Base-by-base conservation (phyloP, 2,888 invertebrate species). In the Hyles lineata region DNA sequence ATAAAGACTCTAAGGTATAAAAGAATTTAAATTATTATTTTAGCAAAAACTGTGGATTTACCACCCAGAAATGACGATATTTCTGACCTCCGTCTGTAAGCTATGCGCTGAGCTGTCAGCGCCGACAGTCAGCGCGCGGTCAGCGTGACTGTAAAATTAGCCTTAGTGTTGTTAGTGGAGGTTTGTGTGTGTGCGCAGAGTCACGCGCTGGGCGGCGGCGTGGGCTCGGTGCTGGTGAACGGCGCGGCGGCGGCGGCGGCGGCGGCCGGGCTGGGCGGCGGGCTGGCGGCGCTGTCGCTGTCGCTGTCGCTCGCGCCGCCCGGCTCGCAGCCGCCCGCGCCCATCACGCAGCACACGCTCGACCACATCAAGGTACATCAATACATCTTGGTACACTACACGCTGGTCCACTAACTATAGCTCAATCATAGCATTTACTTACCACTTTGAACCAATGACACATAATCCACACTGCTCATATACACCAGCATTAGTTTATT, bases 311-410 rank as follows among this genome's bases (percentile, higher is more conserved):
- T 98, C 83, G 97, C 96, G 83, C 96, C 97, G 82, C 96, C 97
- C 74, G 97, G 97, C 87, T 96, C 97, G 80, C 96, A 96, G 85
- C 96, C 97, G 78, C 96, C 96, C 82, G 95, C 96, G 79, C 96
- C 97, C 72, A 95, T 98, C 81, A 97, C 98, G 76, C 96, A 96
- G 79, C 98, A 98, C 92, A 95, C 98, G 85, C 95, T 98, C 82
- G 98, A 98, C 90, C 98, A 97, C 88, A 97, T 98, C 89, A 98
- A 98, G 96, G 96, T 97, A 82, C n/a, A 29, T 2, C 3, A 2
- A 19, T 17, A 21, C 50, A 50, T 52, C n/a, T 23, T n/a, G 21
- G 19, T 58, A 21, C 23, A n/a, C 21, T 15, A 2, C 15, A 1
- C 21, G 15, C 19, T 52, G 2, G 29, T 29, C 1, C 3, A 29